These are phyloP conservation scores for Leptopilina drosophilae DNA, from an alignment of 2,888 invertebrate species.

Conservation along the genomic window DNA sequence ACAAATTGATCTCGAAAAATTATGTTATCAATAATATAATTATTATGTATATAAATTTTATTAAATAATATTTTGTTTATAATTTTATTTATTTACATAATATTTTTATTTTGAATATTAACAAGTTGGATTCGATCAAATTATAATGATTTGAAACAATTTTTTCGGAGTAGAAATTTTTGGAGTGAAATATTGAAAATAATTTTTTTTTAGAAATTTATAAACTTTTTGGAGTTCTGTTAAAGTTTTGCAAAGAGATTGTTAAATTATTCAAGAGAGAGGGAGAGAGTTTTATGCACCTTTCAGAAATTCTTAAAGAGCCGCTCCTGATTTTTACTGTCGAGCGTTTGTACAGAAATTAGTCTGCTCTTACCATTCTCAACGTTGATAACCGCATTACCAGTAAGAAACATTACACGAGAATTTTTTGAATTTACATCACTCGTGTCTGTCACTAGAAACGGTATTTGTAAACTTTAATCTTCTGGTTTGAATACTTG, in stretches of 20 bases:
- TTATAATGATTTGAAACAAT: neutral
- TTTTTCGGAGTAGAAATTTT: no score
- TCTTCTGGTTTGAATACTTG: conserved; percentile 1
- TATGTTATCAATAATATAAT: no score
- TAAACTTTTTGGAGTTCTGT: neutral
- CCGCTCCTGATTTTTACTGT: conserved; percentile 12
- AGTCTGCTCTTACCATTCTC: conserved; percentile 3
- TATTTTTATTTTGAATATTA: no score
- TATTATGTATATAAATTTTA: no score
- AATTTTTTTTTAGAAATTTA: no score
- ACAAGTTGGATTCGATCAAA: no score
- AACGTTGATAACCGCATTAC: neutral
- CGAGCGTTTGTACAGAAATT: neutral
- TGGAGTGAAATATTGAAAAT: no score
- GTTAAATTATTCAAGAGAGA: neutral
- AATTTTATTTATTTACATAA: no score
- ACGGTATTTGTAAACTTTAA: neutral
- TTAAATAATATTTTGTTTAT: no score
- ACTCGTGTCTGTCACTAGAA: neutral
- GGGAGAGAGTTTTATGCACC: neutral
- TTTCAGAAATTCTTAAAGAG: conserved; percentile 19
- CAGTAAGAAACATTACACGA: neutral
- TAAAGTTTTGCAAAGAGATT: neutral
- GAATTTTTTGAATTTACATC: conserved; percentile 5
- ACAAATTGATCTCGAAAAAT: no score